Evolutionary conservation across 2,797 vertebrate species (phyloP).

Genomic region (Bradypodion pumilum): DNA sequence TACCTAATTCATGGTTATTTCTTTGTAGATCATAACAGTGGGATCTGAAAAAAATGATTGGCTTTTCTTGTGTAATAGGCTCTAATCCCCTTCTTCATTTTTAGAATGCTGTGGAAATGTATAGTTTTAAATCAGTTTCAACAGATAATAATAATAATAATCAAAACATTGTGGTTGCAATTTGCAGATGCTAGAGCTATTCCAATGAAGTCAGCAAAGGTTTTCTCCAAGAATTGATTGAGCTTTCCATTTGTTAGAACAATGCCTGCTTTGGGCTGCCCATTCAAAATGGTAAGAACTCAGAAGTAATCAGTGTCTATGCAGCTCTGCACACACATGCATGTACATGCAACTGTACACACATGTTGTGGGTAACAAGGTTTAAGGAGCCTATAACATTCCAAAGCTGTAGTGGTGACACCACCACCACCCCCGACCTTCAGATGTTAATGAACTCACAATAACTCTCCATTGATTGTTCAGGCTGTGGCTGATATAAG

Average conservation of each 20-base stretch:
- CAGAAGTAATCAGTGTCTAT: background rate
- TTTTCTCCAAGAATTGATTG: background rate
- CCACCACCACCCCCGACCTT: no score
- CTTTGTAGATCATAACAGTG: background rate
- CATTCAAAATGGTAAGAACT: background rate
- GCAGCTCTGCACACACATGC: background rate
- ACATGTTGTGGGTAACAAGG: no score
- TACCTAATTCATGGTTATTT: background rate
- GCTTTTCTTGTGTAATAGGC: background rate
- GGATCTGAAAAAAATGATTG: background rate
- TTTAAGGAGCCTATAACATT: no score
- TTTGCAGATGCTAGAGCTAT: background rate
- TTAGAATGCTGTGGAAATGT: background rate
- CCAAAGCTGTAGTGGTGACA: no score
- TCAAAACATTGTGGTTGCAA: background rate
- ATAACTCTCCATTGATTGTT: no score
- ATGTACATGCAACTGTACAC: no score
- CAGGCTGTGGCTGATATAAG: no score
- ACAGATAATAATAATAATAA: background rate
- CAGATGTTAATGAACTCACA: no score
- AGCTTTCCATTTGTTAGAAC: no score
- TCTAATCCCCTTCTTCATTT: background rate
- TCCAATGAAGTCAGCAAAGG: background rate
- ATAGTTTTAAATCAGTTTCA: background rate
- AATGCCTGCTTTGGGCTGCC: background rate